Percentiles rank a stretch among this genome's conserved stretches.
Conservation (phyloP, 92 coral and sea anemone genomes). For the Palythoa grandis region DNA sequence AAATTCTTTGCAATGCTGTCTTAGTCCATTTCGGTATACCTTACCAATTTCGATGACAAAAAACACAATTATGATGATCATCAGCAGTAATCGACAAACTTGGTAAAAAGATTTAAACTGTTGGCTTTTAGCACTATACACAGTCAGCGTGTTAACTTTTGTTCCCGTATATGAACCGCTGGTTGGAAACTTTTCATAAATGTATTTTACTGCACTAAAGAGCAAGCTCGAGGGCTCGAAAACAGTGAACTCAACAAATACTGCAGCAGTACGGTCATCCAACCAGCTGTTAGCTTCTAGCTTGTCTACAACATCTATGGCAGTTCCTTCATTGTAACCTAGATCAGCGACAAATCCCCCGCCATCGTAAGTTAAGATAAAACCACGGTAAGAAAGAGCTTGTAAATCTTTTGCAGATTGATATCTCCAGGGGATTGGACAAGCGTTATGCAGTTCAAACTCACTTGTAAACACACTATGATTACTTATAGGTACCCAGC, state of each 20-base stretch:
- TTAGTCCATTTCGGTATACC: constrained; percentile 65
- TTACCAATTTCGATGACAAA: constrained; percentile 81
- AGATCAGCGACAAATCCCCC: constrained; percentile 88
- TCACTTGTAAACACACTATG: constrained; percentile 52
- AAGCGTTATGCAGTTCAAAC: constrained; percentile 66
- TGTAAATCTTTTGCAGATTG: constrained; percentile 48
- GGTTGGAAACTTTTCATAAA: constrained; percentile 67
- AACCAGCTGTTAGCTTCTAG: constrained; percentile 70
- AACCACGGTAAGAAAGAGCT: constrained; percentile 66
- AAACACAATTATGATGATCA: constrained; percentile 70
- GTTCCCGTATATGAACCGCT: constrained; percentile 63
- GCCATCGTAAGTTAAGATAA: constrained; percentile 66
- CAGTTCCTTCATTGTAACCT: constrained; percentile 76
- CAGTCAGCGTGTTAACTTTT: constrained; percentile 68
- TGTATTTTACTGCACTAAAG: constrained; percentile 69
- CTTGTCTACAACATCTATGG: constrained; percentile 55
- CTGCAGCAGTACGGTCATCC: constrained; percentile 70
- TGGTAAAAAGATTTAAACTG: constrained; percentile 70
- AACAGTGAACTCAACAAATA: constrained; percentile 77
- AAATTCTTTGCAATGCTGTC: constrained; percentile 55
- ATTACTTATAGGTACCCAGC: constrained; percentile 73
- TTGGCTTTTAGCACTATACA: constrained; percentile 68
- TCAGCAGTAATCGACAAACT: constrained; percentile 75
- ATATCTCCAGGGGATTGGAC: constrained; percentile 90
- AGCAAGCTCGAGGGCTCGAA: constrained; percentile 82